Percentiles rank a stretch among this genome's conserved stretches.
phyloP scores from a whole-genome alignment of 1,140 invertebrate genomes.

The Pogonomyrmex californicus region DNA sequence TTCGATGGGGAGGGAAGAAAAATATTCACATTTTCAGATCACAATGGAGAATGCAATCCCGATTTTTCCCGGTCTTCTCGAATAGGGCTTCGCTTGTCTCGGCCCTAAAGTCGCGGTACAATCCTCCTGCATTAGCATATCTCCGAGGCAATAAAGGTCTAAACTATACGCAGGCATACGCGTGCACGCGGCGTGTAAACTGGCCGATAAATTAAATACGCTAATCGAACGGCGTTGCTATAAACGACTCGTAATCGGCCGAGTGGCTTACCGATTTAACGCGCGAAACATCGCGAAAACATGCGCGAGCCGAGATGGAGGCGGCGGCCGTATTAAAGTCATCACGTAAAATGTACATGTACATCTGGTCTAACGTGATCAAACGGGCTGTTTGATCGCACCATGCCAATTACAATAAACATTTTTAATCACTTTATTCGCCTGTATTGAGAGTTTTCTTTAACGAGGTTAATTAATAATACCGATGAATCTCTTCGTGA shows the following conservation, averaged over 20 bases:
- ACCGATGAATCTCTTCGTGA: conserved; percentile 2
- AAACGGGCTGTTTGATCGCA: conserved; percentile 50
- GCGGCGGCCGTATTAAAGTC: conserved; percentile 55
- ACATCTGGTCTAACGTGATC: conserved; percentile 37
- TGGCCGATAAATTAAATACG: conserved; percentile 73
- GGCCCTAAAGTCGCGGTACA: conserved; percentile 29
- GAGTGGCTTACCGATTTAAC: conserved; percentile 51
- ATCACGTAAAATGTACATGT: conserved; percentile 49
- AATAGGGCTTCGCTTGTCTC: conserved; percentile 2
- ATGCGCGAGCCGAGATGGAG: background rate
- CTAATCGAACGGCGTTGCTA: conserved; percentile 70
- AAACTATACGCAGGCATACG: conserved; percentile 52
- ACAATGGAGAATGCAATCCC: background rate
- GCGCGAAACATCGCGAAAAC: conserved; percentile 49
- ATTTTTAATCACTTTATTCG: conserved; percentile 69
- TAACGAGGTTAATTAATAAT: conserved; percentile 10
- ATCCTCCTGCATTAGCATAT: conserved; percentile 75
- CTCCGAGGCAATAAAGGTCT: conserved; percentile 64
- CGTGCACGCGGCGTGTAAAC: conserved; percentile 51
- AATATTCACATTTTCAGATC: background rate
- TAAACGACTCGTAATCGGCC: conserved; percentile 73
- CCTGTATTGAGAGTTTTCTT: conserved; percentile 19
- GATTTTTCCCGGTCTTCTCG: conserved; percentile 21
- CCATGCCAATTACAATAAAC: conserved; percentile 29
- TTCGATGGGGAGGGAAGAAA: background rate